Evolutionary conservation across 2,797 vertebrate genomes (phyloP).

Genomic region (Cichlasoma orientale): DNA sequence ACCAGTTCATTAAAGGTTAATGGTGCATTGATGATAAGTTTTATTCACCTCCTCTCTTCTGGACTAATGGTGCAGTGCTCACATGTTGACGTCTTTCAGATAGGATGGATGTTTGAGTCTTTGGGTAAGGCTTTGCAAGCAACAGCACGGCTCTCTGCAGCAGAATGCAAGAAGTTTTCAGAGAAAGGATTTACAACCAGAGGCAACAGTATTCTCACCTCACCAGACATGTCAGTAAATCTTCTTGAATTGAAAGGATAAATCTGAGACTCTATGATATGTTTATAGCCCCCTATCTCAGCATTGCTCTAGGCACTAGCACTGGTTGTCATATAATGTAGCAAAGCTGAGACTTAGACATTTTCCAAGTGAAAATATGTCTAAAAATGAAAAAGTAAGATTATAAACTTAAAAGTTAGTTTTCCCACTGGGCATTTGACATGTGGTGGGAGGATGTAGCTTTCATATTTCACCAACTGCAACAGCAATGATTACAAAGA

Average conservation of each 20-base stretch:
- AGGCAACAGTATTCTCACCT: constrained; percentile 42
- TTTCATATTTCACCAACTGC: not conserved
- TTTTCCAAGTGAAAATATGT: constrained; percentile 11
- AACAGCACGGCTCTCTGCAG: constrained; percentile 6
- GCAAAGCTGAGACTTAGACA: constrained; percentile 2
- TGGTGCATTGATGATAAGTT: constrained; percentile 64
- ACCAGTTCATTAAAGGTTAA: constrained; percentile 70
- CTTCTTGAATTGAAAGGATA: constrained; percentile 45
- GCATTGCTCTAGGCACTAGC: constrained; percentile 25
- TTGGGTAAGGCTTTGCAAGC: not conserved
- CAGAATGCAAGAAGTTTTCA: constrained; percentile 12
- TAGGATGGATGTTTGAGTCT: constrained; percentile 42
- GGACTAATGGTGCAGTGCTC: constrained; percentile 48
- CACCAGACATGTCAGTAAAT: constrained; percentile 52
- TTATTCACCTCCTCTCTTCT: constrained; percentile 41
- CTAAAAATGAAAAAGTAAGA: constrained; percentile 28
- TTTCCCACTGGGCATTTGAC: constrained; percentile 4
- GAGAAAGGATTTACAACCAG: constrained; percentile 47
- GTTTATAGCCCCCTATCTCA: constrained; percentile 47
- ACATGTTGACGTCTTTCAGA: constrained; percentile 42
- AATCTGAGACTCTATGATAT: constrained; percentile 57
- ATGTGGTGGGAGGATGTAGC: constrained; percentile 11
- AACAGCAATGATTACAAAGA: constrained; percentile 27
- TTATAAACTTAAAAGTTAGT: constrained; percentile 7
- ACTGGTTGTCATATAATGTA: constrained; percentile 32